Evolutionary conservation across 2,113 vertebrate genomes (phyloP).

Genomic region (Fulica atra): DNA sequence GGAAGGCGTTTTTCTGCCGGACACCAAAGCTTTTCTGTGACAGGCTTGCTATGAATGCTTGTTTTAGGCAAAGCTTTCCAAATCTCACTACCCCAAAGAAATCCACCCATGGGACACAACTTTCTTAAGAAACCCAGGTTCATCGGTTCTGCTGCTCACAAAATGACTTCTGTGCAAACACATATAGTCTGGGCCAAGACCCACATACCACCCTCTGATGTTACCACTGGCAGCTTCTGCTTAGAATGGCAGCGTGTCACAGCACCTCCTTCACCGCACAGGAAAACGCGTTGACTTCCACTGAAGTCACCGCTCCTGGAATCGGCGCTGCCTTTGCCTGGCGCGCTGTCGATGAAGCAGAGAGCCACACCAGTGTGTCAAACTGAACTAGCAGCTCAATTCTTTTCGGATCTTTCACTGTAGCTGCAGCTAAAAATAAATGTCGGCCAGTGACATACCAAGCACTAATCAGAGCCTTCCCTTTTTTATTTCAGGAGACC

Average conservation of each 20-base stretch:
- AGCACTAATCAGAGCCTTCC: not conserved
- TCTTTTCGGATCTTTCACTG: not conserved
- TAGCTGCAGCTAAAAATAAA: conserved; percentile 20
- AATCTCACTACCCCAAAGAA: not conserved
- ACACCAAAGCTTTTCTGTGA: not conserved
- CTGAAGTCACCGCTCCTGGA: not conserved
- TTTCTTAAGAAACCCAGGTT: not conserved
- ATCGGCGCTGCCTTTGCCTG: not conserved
- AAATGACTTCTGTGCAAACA: not conserved
- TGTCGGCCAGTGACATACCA: not conserved
- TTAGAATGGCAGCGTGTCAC: not conserved
- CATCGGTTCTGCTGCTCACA: not conserved
- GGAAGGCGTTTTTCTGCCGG: not conserved
- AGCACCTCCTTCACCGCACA: not conserved
- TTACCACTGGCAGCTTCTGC: not conserved
- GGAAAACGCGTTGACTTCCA: not conserved
- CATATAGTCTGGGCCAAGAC: not conserved
- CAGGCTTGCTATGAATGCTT: not conserved
- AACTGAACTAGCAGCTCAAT: not conserved
- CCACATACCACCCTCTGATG: not conserved
- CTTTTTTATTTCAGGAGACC: conserved; percentile 10
- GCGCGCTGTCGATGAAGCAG: not conserved
- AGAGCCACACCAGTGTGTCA: not conserved
- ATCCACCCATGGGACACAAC: not conserved
- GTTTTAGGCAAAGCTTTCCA: not conserved